Evolutionary conservation across 2,113 vertebrate species (phyloP), one percentile per base, ranked within the genome.

Genomic region (Notarius lentiginosus): DNA sequence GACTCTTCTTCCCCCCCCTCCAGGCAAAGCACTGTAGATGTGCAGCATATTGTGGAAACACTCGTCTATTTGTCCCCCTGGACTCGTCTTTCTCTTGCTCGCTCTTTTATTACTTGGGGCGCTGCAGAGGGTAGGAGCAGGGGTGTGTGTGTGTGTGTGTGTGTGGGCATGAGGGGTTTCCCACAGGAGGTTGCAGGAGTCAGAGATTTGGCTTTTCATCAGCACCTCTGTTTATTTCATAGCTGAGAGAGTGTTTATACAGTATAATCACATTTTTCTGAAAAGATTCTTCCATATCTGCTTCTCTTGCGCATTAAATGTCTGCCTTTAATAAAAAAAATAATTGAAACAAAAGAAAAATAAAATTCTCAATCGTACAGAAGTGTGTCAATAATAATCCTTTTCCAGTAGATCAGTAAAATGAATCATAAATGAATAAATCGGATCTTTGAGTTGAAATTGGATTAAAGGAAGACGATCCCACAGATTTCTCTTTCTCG

Each of bases 131-230:
- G 86, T 83, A 87, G 92, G 85, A 93, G 94, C 92, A 94, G 93
- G 93, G 94, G 93, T 88, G 88, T 89, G 90, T 89, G 87, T 89
- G 89, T 87, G 92, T 68, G 76, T 94, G 93, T 88, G 88, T 89
- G 90, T 89, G 87, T 88, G 89, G 87, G 92, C 58, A 51, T n/a
- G 93, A 94, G 49, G 81, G 34, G 88, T 88, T 87, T 75, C 84
- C 83, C 87, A 86, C 87, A 86, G 88, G 89, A 90, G 83, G 82
- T 80, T 20, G 87, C 84, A 84, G 83, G 91, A 93, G 93, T 92
- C 86, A 41, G 2, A 81, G 87, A 93, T 92, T 94, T 90, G 58
- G 3, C 53, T 90, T 93, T 92, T 95, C 93, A 93, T 93, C 87
- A 89, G 88, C 89, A 87, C 7, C 83, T 87, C 92, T 89, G 61